A percentile compares a stretch with the other conserved stretches of the same genome.
Evolutionary conservation across 2,797 vertebrate species (phyloP).

Genomic region (Takifugu rubripes): DNA sequence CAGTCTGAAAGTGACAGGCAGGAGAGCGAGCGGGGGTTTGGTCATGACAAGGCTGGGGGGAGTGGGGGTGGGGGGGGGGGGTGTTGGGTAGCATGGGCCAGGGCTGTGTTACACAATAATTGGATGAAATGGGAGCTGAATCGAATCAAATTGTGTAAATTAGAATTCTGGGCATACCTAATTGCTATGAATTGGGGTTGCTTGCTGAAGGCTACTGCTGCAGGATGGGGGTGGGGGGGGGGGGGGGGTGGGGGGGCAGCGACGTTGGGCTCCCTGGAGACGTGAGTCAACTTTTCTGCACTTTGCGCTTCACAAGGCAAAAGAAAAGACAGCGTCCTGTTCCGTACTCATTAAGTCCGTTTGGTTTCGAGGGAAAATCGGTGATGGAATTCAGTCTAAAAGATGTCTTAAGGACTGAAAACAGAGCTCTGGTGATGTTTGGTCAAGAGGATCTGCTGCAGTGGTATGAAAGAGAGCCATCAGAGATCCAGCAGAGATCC

Average conservation of each 20-base stretch:
- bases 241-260: conserved; percentile 11
- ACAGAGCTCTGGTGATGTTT: too few relatives aligned
- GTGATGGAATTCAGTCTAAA: too few relatives aligned
- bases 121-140: conserved; percentile 54
- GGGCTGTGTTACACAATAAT: conserved; percentile 47
- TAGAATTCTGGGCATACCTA: conserved; percentile 54
- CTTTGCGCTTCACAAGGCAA: conserved; percentile 19
- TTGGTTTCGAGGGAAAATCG: too few relatives aligned
- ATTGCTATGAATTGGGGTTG: conserved; percentile 51
- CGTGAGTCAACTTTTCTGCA: conserved; percentile 25
- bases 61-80: conserved; percentile 12
- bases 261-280: conserved; percentile 21
- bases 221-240: conserved; percentile 24
- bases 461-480: too few relatives aligned
- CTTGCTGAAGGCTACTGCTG: conserved; percentile 39
- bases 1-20: conserved; percentile 25
- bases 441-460: too few relatives aligned
- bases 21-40: conserved; percentile 22
- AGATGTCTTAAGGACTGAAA: too few relatives aligned
- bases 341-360: too few relatives aligned
- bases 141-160: conserved; percentile 59
- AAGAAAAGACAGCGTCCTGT: neutral
- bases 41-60: conserved; percentile 20
- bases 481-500: too few relatives aligned
- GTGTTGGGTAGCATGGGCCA: conserved; percentile 1